Evolutionary conservation across 2,113 vertebrate genomes (phyloP).

Genomic region (Pitta sordida): DNA sequence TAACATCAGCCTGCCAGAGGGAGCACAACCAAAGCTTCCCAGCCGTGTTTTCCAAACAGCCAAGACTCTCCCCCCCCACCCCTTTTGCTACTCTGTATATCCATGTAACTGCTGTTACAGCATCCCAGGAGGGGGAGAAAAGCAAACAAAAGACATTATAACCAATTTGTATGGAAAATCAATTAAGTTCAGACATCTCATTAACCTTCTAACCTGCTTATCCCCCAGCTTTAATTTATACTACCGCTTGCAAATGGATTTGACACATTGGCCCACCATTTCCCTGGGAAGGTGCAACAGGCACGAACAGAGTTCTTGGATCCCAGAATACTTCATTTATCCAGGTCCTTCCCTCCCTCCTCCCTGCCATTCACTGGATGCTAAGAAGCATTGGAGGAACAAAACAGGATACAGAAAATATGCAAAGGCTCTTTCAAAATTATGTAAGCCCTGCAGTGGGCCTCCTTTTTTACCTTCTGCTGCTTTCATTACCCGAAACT

Average conservation of each 20-base stretch:
- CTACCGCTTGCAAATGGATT: constrained; percentile 3
- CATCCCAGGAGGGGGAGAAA: not conserved
- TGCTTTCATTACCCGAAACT: constrained; percentile 4
- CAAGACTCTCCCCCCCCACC: not conserved
- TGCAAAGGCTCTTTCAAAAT: not conserved
- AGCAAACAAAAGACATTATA: constrained; percentile 31
- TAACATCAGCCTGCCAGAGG: not conserved
- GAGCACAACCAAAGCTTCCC: not conserved
- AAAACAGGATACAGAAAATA: constrained; percentile 19
- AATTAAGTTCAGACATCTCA: constrained; percentile 50
- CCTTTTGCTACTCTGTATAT: not conserved
- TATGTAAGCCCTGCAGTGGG: not conserved
- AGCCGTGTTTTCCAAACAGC: not conserved
- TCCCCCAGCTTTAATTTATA: constrained; percentile 25
- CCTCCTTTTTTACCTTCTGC: constrained; percentile 5
- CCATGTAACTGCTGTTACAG: not conserved
- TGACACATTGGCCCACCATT: not conserved
- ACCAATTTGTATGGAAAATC: constrained; percentile 43
- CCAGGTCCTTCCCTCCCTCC: not conserved
- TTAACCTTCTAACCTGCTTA: constrained; percentile 52
- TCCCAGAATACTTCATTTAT: not conserved
- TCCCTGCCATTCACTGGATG: not conserved
- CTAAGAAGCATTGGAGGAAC: not conserved
- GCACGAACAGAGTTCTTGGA: not conserved
- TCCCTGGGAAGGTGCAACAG: constrained; percentile 14